These are phyloP conservation scores for Zosterops pallidus DNA, from an alignment of 2,113 vertebrate species.

Conservation along the genomic window DNA sequence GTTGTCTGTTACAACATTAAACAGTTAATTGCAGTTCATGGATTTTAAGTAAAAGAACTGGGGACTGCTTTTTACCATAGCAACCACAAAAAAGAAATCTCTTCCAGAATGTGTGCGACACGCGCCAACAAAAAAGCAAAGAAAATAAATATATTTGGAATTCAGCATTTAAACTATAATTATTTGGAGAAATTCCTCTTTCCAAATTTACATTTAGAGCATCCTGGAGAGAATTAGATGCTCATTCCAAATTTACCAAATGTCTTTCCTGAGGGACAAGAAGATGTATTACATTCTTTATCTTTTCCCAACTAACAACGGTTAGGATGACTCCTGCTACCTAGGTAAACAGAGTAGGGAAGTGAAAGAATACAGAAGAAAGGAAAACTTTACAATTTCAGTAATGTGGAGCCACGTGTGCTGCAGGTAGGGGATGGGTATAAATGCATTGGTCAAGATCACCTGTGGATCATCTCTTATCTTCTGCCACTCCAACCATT, in stretches of 20 bases:
- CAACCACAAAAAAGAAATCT: slow-evolving; percentile 58
- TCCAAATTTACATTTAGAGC: slow-evolving; percentile 15
- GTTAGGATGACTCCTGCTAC: background rate
- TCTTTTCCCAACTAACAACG: background rate
- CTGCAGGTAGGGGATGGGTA: background rate
- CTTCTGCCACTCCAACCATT: background rate
- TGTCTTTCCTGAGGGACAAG: background rate
- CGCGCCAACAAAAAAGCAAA: background rate
- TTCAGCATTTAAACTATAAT: background rate
- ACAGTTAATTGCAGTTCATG: slow-evolving; percentile 66
- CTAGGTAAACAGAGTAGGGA: background rate
- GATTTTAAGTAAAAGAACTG: slow-evolving; percentile 45
- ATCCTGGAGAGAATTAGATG: background rate
- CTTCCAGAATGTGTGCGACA: slow-evolving; percentile 5
- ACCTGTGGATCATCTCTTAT: background rate
- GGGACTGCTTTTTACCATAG: slow-evolving; percentile 64
- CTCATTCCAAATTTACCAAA: slow-evolving; percentile 1
- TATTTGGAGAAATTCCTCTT: slow-evolving; percentile 28
- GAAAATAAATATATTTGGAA: slow-evolving; percentile 9
- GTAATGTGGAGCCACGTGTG: background rate
- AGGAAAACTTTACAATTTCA: background rate
- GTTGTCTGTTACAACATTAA: slow-evolving; percentile 58
- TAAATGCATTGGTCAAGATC: background rate
- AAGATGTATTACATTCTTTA: background rate
- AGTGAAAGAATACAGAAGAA: background rate